Evolutionary conservation across 2,113 vertebrate species (phyloP).

Genomic region (Cavia aperea): DNA sequence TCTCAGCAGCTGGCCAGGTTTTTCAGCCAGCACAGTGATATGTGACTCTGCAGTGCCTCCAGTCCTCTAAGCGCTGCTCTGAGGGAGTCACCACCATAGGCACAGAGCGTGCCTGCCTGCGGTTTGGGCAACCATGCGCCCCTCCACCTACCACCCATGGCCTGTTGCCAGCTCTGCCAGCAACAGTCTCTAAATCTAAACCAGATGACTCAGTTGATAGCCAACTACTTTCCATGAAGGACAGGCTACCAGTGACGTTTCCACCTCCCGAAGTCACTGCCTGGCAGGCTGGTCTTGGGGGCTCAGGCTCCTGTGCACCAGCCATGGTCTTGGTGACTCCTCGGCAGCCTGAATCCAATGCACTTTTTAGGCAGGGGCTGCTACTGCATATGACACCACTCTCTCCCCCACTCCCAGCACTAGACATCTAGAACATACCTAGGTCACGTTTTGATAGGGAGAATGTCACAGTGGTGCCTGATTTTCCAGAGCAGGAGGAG

Average conservation of each 20-base stretch:
- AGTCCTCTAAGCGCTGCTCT: not conserved
- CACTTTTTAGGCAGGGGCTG: fast-evolving
- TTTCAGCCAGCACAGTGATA: not conserved
- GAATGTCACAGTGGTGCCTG: not conserved
- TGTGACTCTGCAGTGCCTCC: too few species aligned
- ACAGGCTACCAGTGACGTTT: not conserved
- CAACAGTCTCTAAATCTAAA: not conserved
- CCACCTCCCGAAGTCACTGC: not conserved
- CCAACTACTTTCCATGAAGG: not conserved
- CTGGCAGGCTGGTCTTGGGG: not conserved
- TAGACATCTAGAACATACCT: not conserved
- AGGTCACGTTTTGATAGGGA: not conserved
- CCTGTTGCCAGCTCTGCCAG: not conserved
- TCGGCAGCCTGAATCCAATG: not conserved
- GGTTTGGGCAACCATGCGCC: not conserved
- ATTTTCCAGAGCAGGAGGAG: not conserved
- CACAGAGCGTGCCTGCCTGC: fast-evolving
- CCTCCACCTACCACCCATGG: not conserved
- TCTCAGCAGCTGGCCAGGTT: not conserved
- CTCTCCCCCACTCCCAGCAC: not conserved
- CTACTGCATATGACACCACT: too few species aligned
- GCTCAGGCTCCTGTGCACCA: not conserved
- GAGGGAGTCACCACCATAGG: fast-evolving
- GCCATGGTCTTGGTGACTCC: fast-evolving
- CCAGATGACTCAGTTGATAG: too few species aligned